phyloP scores from a whole-genome alignment of 53 echinoderm and acorn worm species.

The Antedon mediterranea region DNA sequence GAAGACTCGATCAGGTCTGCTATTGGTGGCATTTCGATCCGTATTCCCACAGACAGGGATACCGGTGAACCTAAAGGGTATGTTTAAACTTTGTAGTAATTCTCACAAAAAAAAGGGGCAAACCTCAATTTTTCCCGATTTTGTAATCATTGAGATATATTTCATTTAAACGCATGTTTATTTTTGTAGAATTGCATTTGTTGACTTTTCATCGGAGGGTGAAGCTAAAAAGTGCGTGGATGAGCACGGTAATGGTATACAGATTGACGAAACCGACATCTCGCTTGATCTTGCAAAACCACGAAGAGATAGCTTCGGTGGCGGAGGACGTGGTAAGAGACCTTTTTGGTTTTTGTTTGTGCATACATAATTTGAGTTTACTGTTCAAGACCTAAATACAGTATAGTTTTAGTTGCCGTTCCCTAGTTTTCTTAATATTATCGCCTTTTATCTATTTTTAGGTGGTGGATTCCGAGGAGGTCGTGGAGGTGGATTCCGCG shows the following conservation, averaged over 20 bases:
- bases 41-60: constrained; percentile 43
- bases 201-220: not conserved
- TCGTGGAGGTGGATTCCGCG: constrained; percentile 21
- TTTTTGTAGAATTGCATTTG: not conserved
- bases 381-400: no score
- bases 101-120: no score
- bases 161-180: no score
- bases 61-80: constrained; percentile 50
- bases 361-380: no score
- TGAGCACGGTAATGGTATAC: not conserved
- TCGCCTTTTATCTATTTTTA: no score
- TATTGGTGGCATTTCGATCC: constrained; percentile 8
- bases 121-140: no score
- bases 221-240: not conserved
- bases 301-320: not conserved
- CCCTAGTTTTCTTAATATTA: no score
- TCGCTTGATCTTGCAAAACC: not conserved
- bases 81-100: no score
- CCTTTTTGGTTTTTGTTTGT: no score
- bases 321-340: not conserved
- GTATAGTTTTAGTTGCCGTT: no score
- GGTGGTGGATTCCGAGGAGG: constrained; percentile 25
- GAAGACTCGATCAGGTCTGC: constrained; percentile 5
- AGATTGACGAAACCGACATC: not conserved
- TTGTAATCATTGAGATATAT: no score